Evolutionary conservation across 2,888 invertebrate species (phyloP), one percentile per base, ranked within the genome.

Genomic region (Serrognathus titanus): DNA sequence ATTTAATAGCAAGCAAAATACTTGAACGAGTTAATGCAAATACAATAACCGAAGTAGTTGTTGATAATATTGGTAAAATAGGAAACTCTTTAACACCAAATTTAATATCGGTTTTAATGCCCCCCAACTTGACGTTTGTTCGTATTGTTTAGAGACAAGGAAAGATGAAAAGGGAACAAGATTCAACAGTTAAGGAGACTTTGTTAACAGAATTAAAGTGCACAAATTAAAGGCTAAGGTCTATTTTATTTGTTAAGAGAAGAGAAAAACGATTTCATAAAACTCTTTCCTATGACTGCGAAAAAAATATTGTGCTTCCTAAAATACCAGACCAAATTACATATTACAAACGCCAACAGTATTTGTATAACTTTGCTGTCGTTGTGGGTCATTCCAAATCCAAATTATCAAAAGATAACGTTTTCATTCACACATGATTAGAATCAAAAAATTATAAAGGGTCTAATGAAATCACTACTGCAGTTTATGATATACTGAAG

Each of bases 361-460:
- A 43, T 43, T 43, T 43, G 11, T 43, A 43, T 43, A 43, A n/a
- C 11, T 43, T 43, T n/a, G 8, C 43, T 43, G 43, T 10, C 43
- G 43, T 43, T 43, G 43, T 43, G 43, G 43, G 43, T 43, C 43
- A 43, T n/a, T 43, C 8, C 43, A 43, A 43, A 43, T 43, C 43
- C 13, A 10, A 43, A n/a, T 43, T 43, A 43, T 9, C 43, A 43
- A 43, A 43, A 43, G 43, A 43, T 43, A 43, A 7, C 43, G 43
- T 43, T 43, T 43, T 43, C 11, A 43, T 43, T n/a, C 43, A n/a
- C 43, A 43, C n/a, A 9, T 43, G 43, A n/a, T n/a, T 43, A n/a
- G 43, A 43, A 43, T 43, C 43, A 43, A n/a, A 43, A 43, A 43
- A n/a, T 43, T 43, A 13, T 2, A 43, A 7, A 43, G 43, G 11